Percentiles rank a stretch among this genome's conserved stretches.
Conservation (phyloP, 1,140 invertebrate genomes). For the Octopus sinensis region DNA sequence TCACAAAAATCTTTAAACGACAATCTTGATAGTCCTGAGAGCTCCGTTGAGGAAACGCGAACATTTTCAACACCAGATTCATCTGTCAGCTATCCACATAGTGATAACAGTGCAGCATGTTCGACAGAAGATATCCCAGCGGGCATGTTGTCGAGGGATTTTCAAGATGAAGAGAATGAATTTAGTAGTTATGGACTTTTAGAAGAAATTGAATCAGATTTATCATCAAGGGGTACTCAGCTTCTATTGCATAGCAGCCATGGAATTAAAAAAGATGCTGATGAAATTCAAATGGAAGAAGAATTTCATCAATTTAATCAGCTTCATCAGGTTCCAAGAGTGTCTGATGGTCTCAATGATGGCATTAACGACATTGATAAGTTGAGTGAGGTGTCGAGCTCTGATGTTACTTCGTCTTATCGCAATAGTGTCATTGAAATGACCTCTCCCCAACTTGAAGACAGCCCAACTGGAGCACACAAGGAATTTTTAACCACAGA, state of each 20-base stretch:
- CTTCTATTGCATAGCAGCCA: not conserved
- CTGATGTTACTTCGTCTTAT: conserved; percentile 1
- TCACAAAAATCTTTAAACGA: not conserved
- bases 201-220: not conserved
- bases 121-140: not conserved
- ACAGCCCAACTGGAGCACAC: not conserved
- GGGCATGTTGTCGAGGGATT: not conserved
- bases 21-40: conserved; percentile 5
- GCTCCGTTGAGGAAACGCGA: not conserved
- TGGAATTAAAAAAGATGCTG: not conserved
- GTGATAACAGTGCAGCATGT: not conserved
- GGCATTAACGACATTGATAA: not conserved
- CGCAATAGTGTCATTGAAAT: conserved; percentile 6
- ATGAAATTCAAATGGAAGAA: not conserved
- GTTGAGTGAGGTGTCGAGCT: not conserved
- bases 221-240: not conserved
- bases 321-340: not conserved
- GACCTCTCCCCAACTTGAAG: not conserved
- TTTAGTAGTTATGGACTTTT: not conserved
- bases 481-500: not conserved
- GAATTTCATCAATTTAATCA: not conserved
- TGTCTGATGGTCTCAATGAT: not conserved
- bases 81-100: not conserved
- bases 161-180: not conserved
- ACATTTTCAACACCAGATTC: conserved; percentile 5